Conservation (phyloP, 2,797 vertebrate species). For the Anabas testudineus region DNA sequence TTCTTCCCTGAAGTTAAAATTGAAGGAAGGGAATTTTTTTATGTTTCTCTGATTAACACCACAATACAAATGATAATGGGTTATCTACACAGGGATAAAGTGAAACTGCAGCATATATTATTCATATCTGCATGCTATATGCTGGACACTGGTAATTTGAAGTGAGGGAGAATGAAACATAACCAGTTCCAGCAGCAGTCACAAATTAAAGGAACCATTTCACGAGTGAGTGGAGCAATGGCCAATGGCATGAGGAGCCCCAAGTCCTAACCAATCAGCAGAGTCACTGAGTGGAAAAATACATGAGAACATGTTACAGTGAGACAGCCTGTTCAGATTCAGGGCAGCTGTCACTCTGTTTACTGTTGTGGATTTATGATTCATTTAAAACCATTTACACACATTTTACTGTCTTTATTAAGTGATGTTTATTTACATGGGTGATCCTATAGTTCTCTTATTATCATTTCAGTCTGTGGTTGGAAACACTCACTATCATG, state of each 20-base stretch:
- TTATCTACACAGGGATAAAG: not conserved
- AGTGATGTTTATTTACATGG: not conserved
- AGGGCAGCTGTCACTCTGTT: slow-evolving; percentile 13
- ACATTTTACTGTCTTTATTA: not conserved
- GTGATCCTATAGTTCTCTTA: not conserved
- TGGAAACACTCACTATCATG: not conserved
- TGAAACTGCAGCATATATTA: not conserved
- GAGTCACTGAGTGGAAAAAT: slow-evolving; percentile 51
- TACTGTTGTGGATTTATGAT: slow-evolving; percentile 24
- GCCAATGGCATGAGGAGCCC: slow-evolving; percentile 52
- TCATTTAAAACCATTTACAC: slow-evolving; percentile 5
- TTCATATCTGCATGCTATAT: not conserved
- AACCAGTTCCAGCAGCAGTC: slow-evolving; percentile 6
- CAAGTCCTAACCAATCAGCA: slow-evolving; percentile 29
- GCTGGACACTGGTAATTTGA: not conserved
- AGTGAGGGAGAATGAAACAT: slow-evolving; percentile 14
- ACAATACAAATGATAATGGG: too few species aligned
- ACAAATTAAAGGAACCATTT: slow-evolving; percentile 56
- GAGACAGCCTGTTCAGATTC: slow-evolving; percentile 25
- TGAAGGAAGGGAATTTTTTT: too few species aligned
- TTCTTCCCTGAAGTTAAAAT: too few species aligned
- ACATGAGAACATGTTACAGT: slow-evolving; percentile 16
- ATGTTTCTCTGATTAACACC: too few species aligned
- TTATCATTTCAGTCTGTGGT: not conserved
- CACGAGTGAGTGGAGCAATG: slow-evolving; percentile 56